Percentiles rank a stretch among this genome's conserved stretches.
These are phyloP conservation scores for Galeruca laticollis DNA, from an alignment of 2,888 invertebrate genomes.

Conservation along the genomic window DNA sequence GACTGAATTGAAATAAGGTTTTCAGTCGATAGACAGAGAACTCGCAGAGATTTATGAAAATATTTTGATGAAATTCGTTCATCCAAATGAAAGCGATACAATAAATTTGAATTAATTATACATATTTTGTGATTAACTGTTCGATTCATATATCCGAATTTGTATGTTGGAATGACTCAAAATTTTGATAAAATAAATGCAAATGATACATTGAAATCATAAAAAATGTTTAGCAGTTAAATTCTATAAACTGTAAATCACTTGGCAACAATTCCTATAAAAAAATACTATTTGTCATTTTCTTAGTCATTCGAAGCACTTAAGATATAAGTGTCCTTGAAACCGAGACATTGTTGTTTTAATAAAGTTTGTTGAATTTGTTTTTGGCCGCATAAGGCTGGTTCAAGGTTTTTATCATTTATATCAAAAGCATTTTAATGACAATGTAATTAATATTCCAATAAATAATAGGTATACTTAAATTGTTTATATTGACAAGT, in stretches of 20 bases:
- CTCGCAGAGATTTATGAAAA: no score
- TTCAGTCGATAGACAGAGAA: no score
- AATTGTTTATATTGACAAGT: neutral
- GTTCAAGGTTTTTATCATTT: slow-evolving; percentile 9
- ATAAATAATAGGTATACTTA: neutral
- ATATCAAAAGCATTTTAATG: neutral
- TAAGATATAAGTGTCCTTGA: slow-evolving; percentile 27
- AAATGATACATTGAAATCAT: neutral
- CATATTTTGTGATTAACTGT: no score
- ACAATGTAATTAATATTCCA: neutral
- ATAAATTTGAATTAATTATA: no score
- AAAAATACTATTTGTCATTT: slow-evolving; percentile 27
- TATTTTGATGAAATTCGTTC: no score
- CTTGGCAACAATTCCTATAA: slow-evolving; percentile 24
- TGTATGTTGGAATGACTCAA: no score
- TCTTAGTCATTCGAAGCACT: slow-evolving; percentile 27
- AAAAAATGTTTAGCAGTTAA: slow-evolving; percentile 17
- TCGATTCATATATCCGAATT: no score
- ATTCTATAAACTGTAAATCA: slow-evolving; percentile 22
- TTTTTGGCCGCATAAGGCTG: slow-evolving; percentile 4
- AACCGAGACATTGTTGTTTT: slow-evolving; percentile 16
- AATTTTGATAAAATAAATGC: neutral
- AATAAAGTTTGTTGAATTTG: slow-evolving; percentile 14
- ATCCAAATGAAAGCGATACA: no score
- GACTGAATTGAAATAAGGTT: no score